Evolutionary conservation across 2,888 invertebrate species (phyloP), one percentile per base, ranked within the genome.

Genomic region (Apeira syringaria): DNA sequence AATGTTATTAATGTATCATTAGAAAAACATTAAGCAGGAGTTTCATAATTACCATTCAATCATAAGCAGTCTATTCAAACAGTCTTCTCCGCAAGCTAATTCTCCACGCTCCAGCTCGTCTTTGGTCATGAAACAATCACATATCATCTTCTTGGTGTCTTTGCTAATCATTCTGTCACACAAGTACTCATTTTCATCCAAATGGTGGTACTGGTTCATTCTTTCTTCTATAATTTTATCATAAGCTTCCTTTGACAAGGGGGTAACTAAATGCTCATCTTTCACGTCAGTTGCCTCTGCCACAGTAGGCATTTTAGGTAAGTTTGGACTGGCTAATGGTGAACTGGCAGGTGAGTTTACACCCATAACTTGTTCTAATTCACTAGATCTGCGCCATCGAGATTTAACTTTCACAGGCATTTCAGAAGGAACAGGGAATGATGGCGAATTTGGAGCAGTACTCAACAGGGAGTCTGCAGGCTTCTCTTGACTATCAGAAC

Each of bases 61-160:
- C 95, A 98, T 97, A n/a, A 99, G 93, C 74, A 99, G 92, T 70
- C 98, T 93, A 90, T 99, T 99, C 20, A 99, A 92, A 81, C 99
- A 99, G 82, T 98, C 98, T 69, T 98, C 97, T 0, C 97, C 98
- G 77, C 99, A 99, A 5, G 97, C 98, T 48, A 93, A 80, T 68
- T 96, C 95, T 0, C 97, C 97, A 43, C 94, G 90, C 26, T 93
- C 92, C 53, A 96, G 91, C 71, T 99, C 99, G 59, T 98, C 98
- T 71, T 94, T 94, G 38, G 96, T 96, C 55, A 98, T 91, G 68
- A 96, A 95, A 79, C 99, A 99, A 81, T 99, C 99, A 81, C 99
- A 99, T 17, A 95, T 93, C 98, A 99, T 98, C 61, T 96, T 94
- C 59, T 95, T 95, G 0, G 97, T 96, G 77, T 98, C 98, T 71